Evolutionary conservation across 2,113 vertebrate genomes (phyloP), one percentile per base, ranked within the genome.

Genomic region (Elgaria multicarinata): DNA sequence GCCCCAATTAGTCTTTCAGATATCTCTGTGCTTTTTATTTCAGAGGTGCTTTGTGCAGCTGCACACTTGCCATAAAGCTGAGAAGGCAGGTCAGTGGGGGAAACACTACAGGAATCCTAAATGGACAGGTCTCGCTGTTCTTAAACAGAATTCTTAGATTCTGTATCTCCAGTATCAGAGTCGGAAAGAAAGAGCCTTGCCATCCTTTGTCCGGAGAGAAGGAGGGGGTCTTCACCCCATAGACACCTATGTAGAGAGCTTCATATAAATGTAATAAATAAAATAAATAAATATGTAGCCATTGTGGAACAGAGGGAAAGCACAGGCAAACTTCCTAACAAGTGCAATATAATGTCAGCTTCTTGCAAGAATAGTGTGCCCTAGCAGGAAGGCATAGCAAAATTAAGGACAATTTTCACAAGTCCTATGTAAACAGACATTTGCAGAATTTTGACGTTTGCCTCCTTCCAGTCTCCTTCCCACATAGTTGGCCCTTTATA

Each of bases 51-150:
- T 44, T 28, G 42, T 44, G 39, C 42, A 77, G 75, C 42, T n/a
- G 28, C 0, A 0, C 0, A 0, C 74, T 81, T 85, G 76, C 83
- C 46, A 89, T 0, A 0, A 8, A 1, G 1, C 58, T 8, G 0
- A 80, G 67, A 0, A 39, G 1, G 31, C 67, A n/a, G 0, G 66
- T 6, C 0, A 62, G 8, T 0, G 0, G 33, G 46, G 81, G 1
- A 0, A 0, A n/a, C 50, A 1, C 82, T 12, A 13, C 6, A 36
- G 9, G 46, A 39, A 0, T 83, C 4, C 62, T 46, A 44, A 22
- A 58, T 33, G 10, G 53, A 28, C 6, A 33, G 39, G 33, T 42
- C 26, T 36, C 18, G 7, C 53, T 36, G 50, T 5, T n/a, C 18
- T 80, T 78, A 50, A 31, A 58, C 12, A 28, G 28, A n/a, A 58